These are phyloP conservation scores for Phacellophora camtschatica DNA, from an alignment of 30 jellyfish, hydroid and myxozoan species.

Conservation along the genomic window DNA sequence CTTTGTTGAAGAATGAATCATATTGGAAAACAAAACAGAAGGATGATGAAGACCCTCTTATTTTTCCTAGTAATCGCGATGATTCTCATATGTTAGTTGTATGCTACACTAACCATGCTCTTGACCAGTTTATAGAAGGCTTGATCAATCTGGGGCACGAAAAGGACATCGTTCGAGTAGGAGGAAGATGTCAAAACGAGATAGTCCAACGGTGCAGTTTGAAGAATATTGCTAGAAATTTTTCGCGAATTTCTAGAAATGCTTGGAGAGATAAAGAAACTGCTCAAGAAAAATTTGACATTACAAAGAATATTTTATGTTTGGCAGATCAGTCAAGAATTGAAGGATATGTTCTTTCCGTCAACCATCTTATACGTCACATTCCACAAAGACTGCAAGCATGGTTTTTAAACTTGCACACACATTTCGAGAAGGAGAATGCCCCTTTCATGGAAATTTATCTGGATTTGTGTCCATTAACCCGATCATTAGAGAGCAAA, in stretches of 20 bases:
- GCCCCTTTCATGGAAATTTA: conserved; percentile 7
- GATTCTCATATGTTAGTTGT: conserved; percentile 74
- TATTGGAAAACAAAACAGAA: not conserved
- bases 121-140: conserved; percentile 79
- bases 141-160: conserved; percentile 59
- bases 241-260: not conserved
- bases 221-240: not conserved
- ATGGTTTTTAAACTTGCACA: not conserved
- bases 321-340: too few relatives aligned
- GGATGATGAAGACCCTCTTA: too few relatives aligned
- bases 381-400: not conserved
- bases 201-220: conserved; percentile 40
- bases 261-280: not conserved
- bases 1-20: conserved; percentile 49
- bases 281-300: not conserved
- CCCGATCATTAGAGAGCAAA: not conserved
- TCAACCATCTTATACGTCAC: not conserved
- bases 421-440: not conserved
- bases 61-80: too few relatives aligned
- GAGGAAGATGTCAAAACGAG: conserved; percentile 67
- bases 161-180: conserved; percentile 66
- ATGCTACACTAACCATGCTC: conserved; percentile 87
- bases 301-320: not conserved
- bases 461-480: conserved; percentile 7
- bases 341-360: not conserved